Evolutionary conservation across 1,140 invertebrate genomes (phyloP), one percentile per base, ranked within the genome.

Genomic region (Lasioglossum baleicum): DNA sequence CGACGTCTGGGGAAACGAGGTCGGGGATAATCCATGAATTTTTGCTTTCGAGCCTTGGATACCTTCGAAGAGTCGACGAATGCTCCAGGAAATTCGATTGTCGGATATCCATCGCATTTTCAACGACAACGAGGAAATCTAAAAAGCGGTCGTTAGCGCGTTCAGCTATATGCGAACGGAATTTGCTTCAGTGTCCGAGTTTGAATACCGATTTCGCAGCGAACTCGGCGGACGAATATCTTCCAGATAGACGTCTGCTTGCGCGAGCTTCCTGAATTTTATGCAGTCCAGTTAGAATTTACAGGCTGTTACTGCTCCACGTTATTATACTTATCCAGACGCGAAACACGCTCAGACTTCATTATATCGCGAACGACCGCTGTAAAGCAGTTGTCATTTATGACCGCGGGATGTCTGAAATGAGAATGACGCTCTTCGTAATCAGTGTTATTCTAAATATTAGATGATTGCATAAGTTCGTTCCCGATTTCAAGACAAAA

Each of bases 11-110:
- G 63, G 15, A 71, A 71, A 31, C 42, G 22, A 20, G n/a, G 48
- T 72, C 51, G 53, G 51, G 51, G 61, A 26, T 44, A 58, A 31
- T 40, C 0, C 15, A 65, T 20, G 64, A 75, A 83, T 80, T 83
- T 69, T 83, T 70, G 65, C 48, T 64, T 64, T 35, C 48, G 48
- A 15, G 6, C 68, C 40, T 15, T 13, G 17, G 11, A 61, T n/a
- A 15, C 26, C 26, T 15, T 11, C n/a, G 10, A 17, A 35, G 48
- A 20, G 31, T 40, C 5, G 20, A 7, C 48, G 7, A 22, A 76
- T 60, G 8, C 22, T 2, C 44, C 5, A 35, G 53, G 20, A 48
- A 69, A 69, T 69, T 69, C 66, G 40, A 76, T 76, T 48, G 66
- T 76, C 44, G 31, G 7, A 40, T 26, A 40, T 31, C 20, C 4